A percentile compares a stretch with the other conserved stretches of the same genome.
Evolutionary conservation across 1,140 invertebrate species (phyloP).

Genomic region (Drosophila sucinea): DNA sequence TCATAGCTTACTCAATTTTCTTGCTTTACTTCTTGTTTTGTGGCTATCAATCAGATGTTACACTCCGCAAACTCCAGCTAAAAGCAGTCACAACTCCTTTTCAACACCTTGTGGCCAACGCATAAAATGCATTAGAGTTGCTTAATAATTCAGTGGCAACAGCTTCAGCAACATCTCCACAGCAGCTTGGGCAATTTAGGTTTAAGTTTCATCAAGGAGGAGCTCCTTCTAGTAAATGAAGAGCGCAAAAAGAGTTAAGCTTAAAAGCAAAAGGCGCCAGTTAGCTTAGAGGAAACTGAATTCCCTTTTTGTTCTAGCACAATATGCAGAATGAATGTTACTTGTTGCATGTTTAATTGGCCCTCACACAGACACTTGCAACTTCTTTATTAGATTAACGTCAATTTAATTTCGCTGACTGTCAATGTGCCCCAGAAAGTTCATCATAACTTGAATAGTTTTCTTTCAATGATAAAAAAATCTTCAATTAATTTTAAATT

Average conservation of each 20-base stretch:
- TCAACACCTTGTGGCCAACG: slow-evolving; percentile 40
- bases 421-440: neutral
- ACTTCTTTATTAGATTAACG: neutral
- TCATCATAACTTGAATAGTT: neutral
- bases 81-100: slow-evolving; percentile 62
- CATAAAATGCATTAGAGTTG: slow-evolving; percentile 72
- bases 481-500: too few relatives aligned
- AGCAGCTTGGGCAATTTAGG: slow-evolving; percentile 51
- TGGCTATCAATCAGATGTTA: slow-evolving; percentile 46
- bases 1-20: neutral
- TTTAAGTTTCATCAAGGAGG: neutral
- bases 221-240: neutral
- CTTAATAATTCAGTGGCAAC: slow-evolving; percentile 63
- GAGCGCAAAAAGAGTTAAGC: neutral
- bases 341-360: neutral
- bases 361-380: neutral
- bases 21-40: slow-evolving; percentile 38
- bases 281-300: neutral
- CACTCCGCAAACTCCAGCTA: slow-evolving; percentile 36
- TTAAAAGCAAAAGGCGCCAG: neutral
- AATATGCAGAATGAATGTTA: slow-evolving; percentile 4
- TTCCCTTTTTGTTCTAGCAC: neutral
- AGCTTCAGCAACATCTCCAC: slow-evolving; percentile 26
- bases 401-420: neutral
- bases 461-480: too few relatives aligned